Conservation (phyloP, 2,797 vertebrate species). For the Xenopus petersii region DNA sequence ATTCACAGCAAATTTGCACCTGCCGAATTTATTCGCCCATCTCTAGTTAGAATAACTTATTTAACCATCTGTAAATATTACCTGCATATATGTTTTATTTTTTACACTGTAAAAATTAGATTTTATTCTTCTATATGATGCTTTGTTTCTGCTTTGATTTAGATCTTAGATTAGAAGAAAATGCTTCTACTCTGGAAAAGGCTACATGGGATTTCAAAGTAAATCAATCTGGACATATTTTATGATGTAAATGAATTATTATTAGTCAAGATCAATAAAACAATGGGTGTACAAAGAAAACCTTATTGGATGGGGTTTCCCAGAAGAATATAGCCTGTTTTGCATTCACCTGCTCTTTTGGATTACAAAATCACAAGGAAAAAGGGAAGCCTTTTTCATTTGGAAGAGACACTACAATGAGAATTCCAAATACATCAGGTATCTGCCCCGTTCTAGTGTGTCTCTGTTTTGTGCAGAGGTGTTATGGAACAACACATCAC, state of each 20-base stretch:
- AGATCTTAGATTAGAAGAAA: conserved; percentile 67
- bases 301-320: conserved; percentile 67
- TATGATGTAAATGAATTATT: conserved; percentile 83
- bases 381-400: conserved; percentile 53
- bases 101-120: too few relatives aligned
- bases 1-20: too few relatives aligned
- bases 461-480: conserved; percentile 93
- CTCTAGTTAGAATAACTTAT: neutral
- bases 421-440: conserved; percentile 84
- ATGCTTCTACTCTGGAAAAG: conserved; percentile 68
- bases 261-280: conserved; percentile 58
- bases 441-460: conserved; percentile 93
- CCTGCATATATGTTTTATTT: too few relatives aligned
- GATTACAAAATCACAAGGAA: conserved; percentile 56
- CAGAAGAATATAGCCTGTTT: conserved; percentile 68
- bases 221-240: conserved; percentile 49
- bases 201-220: conserved; percentile 66
- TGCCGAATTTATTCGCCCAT: too few relatives aligned
- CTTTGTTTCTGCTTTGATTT: conserved; percentile 51
- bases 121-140: neutral
- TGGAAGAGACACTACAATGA: conserved; percentile 81
- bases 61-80: neutral
- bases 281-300: conserved; percentile 74
- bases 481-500: conserved; percentile 79
- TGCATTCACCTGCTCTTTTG: conserved; percentile 60